These are phyloP conservation scores for Thyatira batis DNA, from an alignment of 2,888 invertebrate genomes.

Conservation along the genomic window DNA sequence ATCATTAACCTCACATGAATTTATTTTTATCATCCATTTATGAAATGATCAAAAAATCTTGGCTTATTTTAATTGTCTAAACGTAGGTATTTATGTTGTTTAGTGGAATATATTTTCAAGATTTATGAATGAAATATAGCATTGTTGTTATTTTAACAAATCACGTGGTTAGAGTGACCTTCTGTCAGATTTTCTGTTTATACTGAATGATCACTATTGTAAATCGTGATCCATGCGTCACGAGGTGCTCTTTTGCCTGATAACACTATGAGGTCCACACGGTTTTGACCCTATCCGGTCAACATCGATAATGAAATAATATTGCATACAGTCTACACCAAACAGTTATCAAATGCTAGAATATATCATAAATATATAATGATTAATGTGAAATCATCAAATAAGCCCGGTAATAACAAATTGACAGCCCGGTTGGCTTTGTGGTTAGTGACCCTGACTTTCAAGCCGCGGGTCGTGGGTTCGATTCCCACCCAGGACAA, in stretches of 20 bases:
- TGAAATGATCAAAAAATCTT: too few relatives aligned
- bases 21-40: not conserved
- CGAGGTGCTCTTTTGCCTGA: conserved; percentile 30
- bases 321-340: conserved; percentile 11
- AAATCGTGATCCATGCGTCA: conserved; percentile 56
- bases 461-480: too few relatives aligned
- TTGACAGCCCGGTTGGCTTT: too few relatives aligned
- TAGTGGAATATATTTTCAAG: too few relatives aligned
- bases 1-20: not conserved
- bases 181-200: conserved; percentile 27
- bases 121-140: not conserved
- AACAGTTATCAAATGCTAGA: not conserved
- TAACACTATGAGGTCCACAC: conserved; percentile 35
- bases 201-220: conserved; percentile 33
- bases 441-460: too few relatives aligned
- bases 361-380: not conserved
- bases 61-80: not conserved
- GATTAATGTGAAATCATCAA: not conserved
- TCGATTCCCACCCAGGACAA: too few relatives aligned
- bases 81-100: not conserved
- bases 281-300: conserved; percentile 46
- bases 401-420: too few relatives aligned
- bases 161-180: not conserved
- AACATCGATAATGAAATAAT: conserved; percentile 31
- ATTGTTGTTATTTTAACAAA: not conserved